Conservation (phyloP, 2,888 invertebrate species). For the Belgica antarctica region DNA sequence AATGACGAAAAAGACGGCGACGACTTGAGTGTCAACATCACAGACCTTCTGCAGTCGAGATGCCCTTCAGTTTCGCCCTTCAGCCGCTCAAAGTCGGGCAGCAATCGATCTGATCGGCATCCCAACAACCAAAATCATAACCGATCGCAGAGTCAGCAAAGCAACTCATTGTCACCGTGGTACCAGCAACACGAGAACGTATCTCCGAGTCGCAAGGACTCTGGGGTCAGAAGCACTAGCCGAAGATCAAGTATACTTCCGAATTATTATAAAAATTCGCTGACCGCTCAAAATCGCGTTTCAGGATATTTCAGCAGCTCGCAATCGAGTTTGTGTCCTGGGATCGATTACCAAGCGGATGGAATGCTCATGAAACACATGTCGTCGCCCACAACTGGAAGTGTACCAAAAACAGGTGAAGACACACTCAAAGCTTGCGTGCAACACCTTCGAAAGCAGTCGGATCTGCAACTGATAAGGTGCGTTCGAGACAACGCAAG, state of each 20-base stretch:
- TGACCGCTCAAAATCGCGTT: slow-evolving; percentile 71
- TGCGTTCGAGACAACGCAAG: slow-evolving; percentile 85
- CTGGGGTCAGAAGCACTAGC: slow-evolving; percentile 82
- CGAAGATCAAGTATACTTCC: slow-evolving; percentile 82
- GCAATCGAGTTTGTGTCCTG: slow-evolving; percentile 62
- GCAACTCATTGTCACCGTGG: slow-evolving; percentile 53
- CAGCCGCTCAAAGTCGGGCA: slow-evolving; percentile 63
- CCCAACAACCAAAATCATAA: slow-evolving; percentile 52
- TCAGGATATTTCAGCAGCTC: slow-evolving; percentile 88
- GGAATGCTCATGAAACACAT: slow-evolving; percentile 36
- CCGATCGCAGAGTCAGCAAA: slow-evolving; percentile 50
- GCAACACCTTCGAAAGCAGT: slow-evolving; percentile 81
- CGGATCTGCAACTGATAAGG: slow-evolving; percentile 82
- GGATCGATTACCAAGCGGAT: slow-evolving; percentile 10
- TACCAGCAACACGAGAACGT: slow-evolving; percentile 52
- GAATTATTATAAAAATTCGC: slow-evolving; percentile 69
- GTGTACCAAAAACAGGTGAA: neutral
- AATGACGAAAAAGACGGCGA: slow-evolving; percentile 64
- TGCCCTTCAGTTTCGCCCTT: slow-evolving; percentile 72
- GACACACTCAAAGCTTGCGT: slow-evolving; percentile 71
- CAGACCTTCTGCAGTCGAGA: slow-evolving; percentile 71
- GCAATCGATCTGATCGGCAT: slow-evolving; percentile 66
- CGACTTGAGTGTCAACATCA: slow-evolving; percentile 62
- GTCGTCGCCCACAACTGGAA: slow-evolving; percentile 47
- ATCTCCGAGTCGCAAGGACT: slow-evolving; percentile 81